Percentiles rank a stretch among this genome's conserved stretches.
Evolutionary conservation across 1,140 invertebrate genomes (phyloP).

Genomic region (Acromyrmex charruanus): DNA sequence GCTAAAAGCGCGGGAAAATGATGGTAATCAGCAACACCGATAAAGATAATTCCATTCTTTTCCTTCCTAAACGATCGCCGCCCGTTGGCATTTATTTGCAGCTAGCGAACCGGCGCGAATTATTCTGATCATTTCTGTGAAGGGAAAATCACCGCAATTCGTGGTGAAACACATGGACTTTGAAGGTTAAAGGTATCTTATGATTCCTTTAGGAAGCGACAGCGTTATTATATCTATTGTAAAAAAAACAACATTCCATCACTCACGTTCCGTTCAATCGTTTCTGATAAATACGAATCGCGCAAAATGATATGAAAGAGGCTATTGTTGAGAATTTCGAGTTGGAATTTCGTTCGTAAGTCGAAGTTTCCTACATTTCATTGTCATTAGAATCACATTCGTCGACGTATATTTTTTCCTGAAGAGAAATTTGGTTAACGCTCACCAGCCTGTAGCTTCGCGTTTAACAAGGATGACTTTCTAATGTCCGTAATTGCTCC

Average conservation of each 20-base stretch:
- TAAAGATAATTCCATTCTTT: conserved; percentile 55
- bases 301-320: not conserved
- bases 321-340: not conserved
- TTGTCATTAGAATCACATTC: not conserved
- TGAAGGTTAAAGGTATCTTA: not conserved
- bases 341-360: not conserved
- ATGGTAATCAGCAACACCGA: conserved; percentile 44
- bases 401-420: not conserved
- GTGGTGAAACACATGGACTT: not conserved
- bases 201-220: not conserved
- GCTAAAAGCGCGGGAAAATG: conserved; percentile 43
- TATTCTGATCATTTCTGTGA: conserved; percentile 12
- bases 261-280: not conserved
- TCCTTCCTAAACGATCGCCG: conserved; percentile 41
- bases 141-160: conserved; percentile 36
- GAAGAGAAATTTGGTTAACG: conserved; percentile 40
- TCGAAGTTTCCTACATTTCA: not conserved
- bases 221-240: not conserved
- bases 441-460: not conserved
- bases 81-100: conserved; percentile 46
- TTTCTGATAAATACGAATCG: not conserved
- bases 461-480: conserved; percentile 59
- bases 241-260: not conserved
- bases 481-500: conserved; percentile 53
- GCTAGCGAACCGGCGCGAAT: conserved; percentile 25